Evolutionary conservation across 2,888 invertebrate genomes (phyloP), one percentile per base, ranked within the genome.

Genomic region (Nasonovia ribisnigri): DNA sequence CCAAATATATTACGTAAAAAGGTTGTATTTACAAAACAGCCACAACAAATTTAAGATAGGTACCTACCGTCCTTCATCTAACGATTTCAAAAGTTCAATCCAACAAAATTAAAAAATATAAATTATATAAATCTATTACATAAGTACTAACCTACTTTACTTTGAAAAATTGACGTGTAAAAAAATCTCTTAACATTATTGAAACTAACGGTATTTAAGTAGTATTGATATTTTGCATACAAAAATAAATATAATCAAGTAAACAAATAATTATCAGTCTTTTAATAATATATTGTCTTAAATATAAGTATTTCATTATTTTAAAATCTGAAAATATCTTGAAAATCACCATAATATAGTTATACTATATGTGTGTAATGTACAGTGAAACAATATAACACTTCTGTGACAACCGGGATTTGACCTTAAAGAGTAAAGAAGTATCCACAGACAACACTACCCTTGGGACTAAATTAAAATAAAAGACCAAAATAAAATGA

Each of bases 381-480:
- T 77, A 42, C 20, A 36, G 8, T 77, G 20, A 20, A 77, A 77
- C 20, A 77, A 77, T 36, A 36, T 36, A 77, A 36, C 20, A 77
- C 36, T 77, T 77, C 77, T 90, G n/a, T 92, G 60, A 36, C 67
- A 67, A 88, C 48, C 29, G 11, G n/a, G 36, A 36, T 67, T 42
- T 88, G 42, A 67, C 87, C 92, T 88, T 92, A 88, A 67, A 42
- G 20, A 51, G 20, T 51, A 36, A 51, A 88, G 20, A 29, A 88
- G 10, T 51, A 67, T 88, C 51, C 29, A 87, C 48, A 13, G 46
- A 46, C 29, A 20, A 86, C 10, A 57, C 54, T 91, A 46, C 86
- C 91, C 86, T 57, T 57, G 92, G 48, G 92, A 87, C 60, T 48
- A 87, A 48, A 92, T 87, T 87, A 48, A 92, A 86, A 60, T 36